Percentiles rank a stretch among this genome's conserved stretches.
phyloP scores from a whole-genome alignment of 2,888 invertebrate genomes.

The Zygaena filipendulae region DNA sequence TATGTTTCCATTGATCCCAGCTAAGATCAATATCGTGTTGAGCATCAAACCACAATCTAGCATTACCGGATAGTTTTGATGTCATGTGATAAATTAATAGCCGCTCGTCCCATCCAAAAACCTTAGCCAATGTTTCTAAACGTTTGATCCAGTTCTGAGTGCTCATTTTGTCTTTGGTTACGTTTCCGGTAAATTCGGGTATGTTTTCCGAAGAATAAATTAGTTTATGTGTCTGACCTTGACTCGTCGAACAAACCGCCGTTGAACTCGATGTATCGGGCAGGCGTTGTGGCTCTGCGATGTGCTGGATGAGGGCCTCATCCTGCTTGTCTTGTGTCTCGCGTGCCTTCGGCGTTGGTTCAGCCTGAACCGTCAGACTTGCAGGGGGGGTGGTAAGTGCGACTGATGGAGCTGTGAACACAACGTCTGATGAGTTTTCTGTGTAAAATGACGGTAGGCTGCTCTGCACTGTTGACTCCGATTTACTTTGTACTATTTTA shows the following conservation, averaged over 20 bases:
- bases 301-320: too few relatives aligned
- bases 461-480: too few relatives aligned
- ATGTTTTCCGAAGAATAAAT: slow-evolving; percentile 4
- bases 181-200: slow-evolving; percentile 3
- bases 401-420: too few relatives aligned
- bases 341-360: too few relatives aligned
- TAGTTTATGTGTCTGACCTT: slow-evolving; percentile 6
- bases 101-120: slow-evolving; percentile 3
- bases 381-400: too few relatives aligned
- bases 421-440: too few relatives aligned
- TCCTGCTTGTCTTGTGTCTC: too few relatives aligned
- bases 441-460: too few relatives aligned
- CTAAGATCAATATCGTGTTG: slow-evolving; percentile 4
- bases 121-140: slow-evolving; percentile 4
- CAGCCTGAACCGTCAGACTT: too few relatives aligned
- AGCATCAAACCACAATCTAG: slow-evolving; percentile 1
- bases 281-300: too few relatives aligned
- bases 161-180: slow-evolving; percentile 1
- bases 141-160: slow-evolving; percentile 2
- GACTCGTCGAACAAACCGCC: slow-evolving; percentile 1
- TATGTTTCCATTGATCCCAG: slow-evolving; percentile 3
- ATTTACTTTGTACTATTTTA: too few relatives aligned
- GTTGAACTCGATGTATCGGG: slow-evolving; percentile 1
- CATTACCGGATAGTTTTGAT: neutral
- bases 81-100: slow-evolving; percentile 6